Percentiles rank a stretch among this genome's conserved stretches.
Conservation (phyloP, 2,888 invertebrate genomes). For the Spisula solida region DNA sequence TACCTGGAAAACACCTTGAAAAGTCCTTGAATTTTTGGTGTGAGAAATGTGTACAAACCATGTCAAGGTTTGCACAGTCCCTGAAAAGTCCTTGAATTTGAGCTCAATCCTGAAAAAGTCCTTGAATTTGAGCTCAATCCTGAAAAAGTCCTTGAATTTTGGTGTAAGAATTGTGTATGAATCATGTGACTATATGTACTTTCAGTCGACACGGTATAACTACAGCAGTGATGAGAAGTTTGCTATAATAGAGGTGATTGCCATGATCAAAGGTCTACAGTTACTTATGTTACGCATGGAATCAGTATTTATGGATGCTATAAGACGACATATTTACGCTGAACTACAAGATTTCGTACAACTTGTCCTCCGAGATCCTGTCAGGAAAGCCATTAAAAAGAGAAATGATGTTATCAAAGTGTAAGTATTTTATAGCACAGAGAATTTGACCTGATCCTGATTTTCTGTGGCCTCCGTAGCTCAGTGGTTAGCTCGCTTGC, state of each 20-base stretch:
- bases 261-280: conserved; percentile 99
- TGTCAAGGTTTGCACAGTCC: too few relatives aligned
- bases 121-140: too few relatives aligned
- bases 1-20: too few relatives aligned
- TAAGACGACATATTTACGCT: conserved; percentile 96
- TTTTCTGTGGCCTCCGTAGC: too few relatives aligned
- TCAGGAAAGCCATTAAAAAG: conserved; percentile 98
- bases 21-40: too few relatives aligned
- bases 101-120: too few relatives aligned
- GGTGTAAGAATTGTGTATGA: too few relatives aligned
- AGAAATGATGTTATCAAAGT: conserved; percentile 96
- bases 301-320: conserved; percentile 96
- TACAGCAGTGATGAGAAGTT: conserved; percentile 99
- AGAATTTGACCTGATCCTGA: too few relatives aligned
- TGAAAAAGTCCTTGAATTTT: too few relatives aligned
- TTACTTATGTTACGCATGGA: conserved; percentile 97
- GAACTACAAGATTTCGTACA: conserved; percentile 99
- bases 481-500: too few relatives aligned
- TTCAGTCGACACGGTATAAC: conserved; percentile 97
- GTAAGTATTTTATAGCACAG: conserved; percentile 78
- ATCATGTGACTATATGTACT: background rate
- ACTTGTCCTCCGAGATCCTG: conserved; percentile 94
- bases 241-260: conserved; percentile 98
- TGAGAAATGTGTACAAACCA: too few relatives aligned
- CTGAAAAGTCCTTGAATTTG: too few relatives aligned